Conservation (phyloP, 2,888 invertebrate species). For the Serripes groenlandicus region DNA sequence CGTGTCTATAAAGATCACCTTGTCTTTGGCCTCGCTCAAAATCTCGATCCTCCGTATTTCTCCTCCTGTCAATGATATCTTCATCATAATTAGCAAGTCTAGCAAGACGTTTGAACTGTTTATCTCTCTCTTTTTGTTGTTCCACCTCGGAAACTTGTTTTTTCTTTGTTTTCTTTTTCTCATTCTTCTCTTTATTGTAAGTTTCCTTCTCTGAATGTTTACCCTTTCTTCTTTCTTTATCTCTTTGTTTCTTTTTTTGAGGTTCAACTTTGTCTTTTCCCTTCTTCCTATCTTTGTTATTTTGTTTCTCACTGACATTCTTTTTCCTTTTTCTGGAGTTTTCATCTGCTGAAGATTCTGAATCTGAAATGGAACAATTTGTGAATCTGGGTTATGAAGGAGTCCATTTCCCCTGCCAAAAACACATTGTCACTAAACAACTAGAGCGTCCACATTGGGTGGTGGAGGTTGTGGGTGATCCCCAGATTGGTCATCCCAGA, state of each 20-base stretch:
- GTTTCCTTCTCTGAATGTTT: conserved; percentile 22
- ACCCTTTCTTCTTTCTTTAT: conserved; percentile 14
- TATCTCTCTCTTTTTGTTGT: conserved; percentile 45
- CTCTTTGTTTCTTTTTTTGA: conserved; percentile 34
- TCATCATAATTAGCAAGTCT: conserved; percentile 58
- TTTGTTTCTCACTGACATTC: conserved; percentile 30
- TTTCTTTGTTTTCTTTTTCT: conserved; percentile 31
- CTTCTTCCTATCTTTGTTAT: conserved; percentile 19
- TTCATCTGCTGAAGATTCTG: conserved; percentile 71
- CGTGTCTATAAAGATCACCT: not conserved
- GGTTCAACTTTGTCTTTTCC: conserved; percentile 19
- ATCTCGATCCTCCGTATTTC: conserved; percentile 3
- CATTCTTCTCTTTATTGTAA: conserved; percentile 27
- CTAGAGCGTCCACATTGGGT: too few species aligned
- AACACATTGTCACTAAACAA: too few species aligned
- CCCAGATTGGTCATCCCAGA: too few species aligned
- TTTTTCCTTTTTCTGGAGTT: conserved; percentile 59
- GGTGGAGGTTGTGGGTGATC: too few species aligned
- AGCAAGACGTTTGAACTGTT: conserved; percentile 50
- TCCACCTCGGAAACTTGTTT: conserved; percentile 31
- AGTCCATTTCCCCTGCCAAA: too few species aligned
- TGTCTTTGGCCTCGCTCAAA: not conserved
- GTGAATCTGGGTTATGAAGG: too few species aligned
- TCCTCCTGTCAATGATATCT: conserved; percentile 16
- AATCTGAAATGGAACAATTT: conserved; percentile 7